A percentile compares a stretch with the other conserved stretches of the same genome.
Evolutionary conservation across 1,140 invertebrate species (phyloP).

Genomic region (Drosophila lowei): DNA sequence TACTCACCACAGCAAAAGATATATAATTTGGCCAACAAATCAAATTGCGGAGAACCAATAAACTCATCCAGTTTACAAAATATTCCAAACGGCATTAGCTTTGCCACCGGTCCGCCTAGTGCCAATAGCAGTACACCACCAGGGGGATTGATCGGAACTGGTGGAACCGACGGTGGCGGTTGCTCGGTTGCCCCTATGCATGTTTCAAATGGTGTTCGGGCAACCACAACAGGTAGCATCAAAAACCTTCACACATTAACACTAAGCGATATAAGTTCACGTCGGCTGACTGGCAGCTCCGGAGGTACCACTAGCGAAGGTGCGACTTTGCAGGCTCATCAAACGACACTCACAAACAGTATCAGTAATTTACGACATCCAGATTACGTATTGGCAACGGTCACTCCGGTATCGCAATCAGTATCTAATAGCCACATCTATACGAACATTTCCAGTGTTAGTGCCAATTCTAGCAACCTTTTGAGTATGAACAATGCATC

Average conservation of each 20-base stretch:
- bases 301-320: constrained; percentile 50
- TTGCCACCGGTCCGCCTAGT: constrained; percentile 53
- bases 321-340: constrained; percentile 58
- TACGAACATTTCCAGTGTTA: constrained; percentile 39
- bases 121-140: constrained; percentile 40
- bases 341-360: constrained; percentile 67
- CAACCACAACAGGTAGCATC: constrained; percentile 69
- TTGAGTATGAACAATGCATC: constrained; percentile 71
- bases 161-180: constrained; percentile 43
- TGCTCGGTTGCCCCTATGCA: constrained; percentile 31
- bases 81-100: constrained; percentile 82
- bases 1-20: constrained; percentile 78
- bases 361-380: constrained; percentile 63
- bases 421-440: constrained; percentile 64
- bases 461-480: constrained; percentile 42
- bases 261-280: constrained; percentile 61
- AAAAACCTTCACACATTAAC: constrained; percentile 76
- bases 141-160: constrained; percentile 34
- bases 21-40: constrained; percentile 71
- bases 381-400: constrained; percentile 71
- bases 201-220: constrained; percentile 43
- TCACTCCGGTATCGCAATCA: constrained; percentile 71
- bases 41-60: constrained; percentile 73
- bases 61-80: constrained; percentile 82
- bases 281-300: constrained; percentile 34